Evolutionary conservation across 2,113 vertebrate species (phyloP), one percentile per base, ranked within the genome.

Genomic region (Rhinopomastus cyanomelas): DNA sequence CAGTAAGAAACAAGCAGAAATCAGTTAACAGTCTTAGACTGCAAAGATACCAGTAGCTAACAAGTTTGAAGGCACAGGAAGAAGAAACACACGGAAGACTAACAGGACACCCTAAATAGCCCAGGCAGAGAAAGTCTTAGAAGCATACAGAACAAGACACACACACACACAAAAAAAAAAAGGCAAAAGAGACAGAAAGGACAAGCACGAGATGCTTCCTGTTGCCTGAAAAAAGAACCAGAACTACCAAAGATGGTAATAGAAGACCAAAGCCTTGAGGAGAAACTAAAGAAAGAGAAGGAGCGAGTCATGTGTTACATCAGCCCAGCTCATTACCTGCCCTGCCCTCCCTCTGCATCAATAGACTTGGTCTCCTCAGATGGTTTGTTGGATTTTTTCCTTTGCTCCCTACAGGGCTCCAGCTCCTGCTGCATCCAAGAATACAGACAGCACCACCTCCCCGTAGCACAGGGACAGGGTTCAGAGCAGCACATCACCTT

Each of bases 301-400:
- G 5, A 81, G 46, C 4, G 73, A 55, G 14, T 74, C 1, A 5
- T 1, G 20, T 3, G 8, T 2, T 75, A 65, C 55, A 15, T 8
- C 0, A 5, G 62, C 26, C 27, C 48, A 53, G 22, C 20, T 78
- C 3, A 0, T 25, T 18, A 4, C 6, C 3, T 34, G 18, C 34
- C 13, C n/a, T 60, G 16, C 19, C 8, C 29, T 78, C 32, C 22
- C 18, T 39, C 32, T 5, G 7, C 6, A 36, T 6, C 16, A 34
- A 15, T 3, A 12, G 6, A 22, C 34, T 66, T 9, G 5, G 2
- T 8, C 29, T 2, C 1, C 0, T 32, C 26, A 23, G 32, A 9
- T 26, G 32, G 12, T 34, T 49, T 39, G 10, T 3, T n/a, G 21
- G 23, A 11, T 1, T 30, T 19, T 21, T 12, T 9, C 29, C 11